Evolutionary conservation across 2,888 invertebrate genomes (phyloP).

Genomic region (Mesorhabditis spiculigera): DNA sequence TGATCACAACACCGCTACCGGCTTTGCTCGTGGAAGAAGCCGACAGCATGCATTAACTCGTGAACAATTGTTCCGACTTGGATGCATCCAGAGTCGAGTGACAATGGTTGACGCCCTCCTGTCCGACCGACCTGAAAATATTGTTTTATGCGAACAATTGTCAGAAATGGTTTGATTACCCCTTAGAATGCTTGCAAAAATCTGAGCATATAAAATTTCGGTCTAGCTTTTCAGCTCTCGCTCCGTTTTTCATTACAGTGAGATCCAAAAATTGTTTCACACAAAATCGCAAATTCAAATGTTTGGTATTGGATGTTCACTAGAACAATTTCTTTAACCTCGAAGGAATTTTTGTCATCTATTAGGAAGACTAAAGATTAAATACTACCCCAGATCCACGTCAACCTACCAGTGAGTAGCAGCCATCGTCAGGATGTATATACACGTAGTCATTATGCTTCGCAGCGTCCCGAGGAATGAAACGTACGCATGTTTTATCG

Average conservation of each 20-base stretch:
- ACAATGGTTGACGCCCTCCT: constrained; percentile 47
- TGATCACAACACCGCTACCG: constrained; percentile 23
- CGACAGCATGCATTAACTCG: constrained; percentile 57
- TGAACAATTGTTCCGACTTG: constrained; percentile 46
- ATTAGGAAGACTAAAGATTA: constrained; percentile 6
- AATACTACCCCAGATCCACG: constrained; percentile 42
- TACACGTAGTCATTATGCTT: constrained; percentile 64
- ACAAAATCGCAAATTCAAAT: too few species aligned
- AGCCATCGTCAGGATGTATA: constrained; percentile 67
- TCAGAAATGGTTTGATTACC: constrained; percentile 12
- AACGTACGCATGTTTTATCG: constrained; percentile 68
- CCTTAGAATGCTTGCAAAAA: constrained; percentile 16
- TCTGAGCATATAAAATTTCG: constrained; percentile 8
- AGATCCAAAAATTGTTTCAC: too few species aligned
- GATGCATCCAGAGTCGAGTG: constrained; percentile 55
- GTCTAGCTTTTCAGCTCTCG: not conserved
- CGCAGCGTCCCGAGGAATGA: constrained; percentile 65
- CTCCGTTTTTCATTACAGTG: too few species aligned
- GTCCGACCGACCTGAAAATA: constrained; percentile 24
- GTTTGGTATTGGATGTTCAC: too few species aligned
- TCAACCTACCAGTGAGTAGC: constrained; percentile 73
- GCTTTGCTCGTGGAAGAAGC: constrained; percentile 57
- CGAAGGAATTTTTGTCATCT: too few species aligned
- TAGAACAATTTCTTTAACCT: constrained; percentile 9
- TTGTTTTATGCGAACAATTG: not conserved